Conservation (phyloP, 2,888 invertebrate species). For the Pimpla rufipes region DNA sequence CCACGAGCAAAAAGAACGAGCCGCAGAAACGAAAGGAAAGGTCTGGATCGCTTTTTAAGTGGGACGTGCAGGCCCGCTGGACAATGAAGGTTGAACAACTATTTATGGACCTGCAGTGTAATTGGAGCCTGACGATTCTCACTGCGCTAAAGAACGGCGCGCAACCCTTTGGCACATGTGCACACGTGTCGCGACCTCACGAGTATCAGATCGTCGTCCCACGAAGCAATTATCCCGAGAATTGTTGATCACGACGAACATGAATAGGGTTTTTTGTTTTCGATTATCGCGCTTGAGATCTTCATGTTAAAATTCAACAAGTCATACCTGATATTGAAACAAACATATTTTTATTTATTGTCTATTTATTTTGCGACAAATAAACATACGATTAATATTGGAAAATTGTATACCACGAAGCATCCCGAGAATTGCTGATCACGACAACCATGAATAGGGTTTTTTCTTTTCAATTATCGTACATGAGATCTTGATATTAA, state of each 20-base stretch:
- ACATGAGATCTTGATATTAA: too few relatives aligned
- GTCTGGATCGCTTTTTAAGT: conserved; percentile 52
- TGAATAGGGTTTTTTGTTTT: neutral
- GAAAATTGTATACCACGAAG: too few relatives aligned
- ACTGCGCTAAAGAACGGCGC: conserved; percentile 13
- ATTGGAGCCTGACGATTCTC: conserved; percentile 34
- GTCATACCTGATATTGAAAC: too few relatives aligned
- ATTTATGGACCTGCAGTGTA: conserved; percentile 46
- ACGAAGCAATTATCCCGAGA: conserved; percentile 8
- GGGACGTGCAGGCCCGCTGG: conserved; percentile 29
- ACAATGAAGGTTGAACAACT: conserved; percentile 46
- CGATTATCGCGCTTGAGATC: neutral
- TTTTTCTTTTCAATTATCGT: too few relatives aligned
- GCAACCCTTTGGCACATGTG: conserved; percentile 17
- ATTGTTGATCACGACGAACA: neutral
- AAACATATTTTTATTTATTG: neutral
- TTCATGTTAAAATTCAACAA: neutral
- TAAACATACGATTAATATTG: too few relatives aligned
- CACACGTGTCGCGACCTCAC: conserved; percentile 20
- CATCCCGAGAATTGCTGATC: too few relatives aligned
- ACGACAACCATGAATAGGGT: too few relatives aligned
- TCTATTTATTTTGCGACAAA: too few relatives aligned
- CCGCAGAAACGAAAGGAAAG: conserved; percentile 29
- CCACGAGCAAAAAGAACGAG: conserved; percentile 7
- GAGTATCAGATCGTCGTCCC: conserved; percentile 16